Base-by-base conservation (phyloP, 2,797 vertebrate species). In the Poecilia velifera region DNA sequence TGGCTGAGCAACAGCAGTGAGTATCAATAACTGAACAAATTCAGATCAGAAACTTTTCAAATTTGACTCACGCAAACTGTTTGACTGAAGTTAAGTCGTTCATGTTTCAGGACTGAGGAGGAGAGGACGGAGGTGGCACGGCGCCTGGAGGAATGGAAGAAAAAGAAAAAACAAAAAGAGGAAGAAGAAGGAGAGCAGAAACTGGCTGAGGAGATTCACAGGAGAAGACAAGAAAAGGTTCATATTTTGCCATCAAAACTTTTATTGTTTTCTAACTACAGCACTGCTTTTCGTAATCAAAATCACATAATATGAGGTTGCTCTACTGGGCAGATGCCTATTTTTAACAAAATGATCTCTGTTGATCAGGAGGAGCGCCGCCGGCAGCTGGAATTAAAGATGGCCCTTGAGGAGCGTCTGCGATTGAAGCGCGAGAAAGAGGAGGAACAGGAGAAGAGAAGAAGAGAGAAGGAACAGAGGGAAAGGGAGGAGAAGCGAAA, bases 111-210 rank as follows among this genome's bases (percentile, higher is more conserved):
- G 88, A 73, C 73, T 72, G 95, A 96, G 76, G 94, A 96, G 80
- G 90, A 96, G 91, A 96, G 90, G 87, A 95, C 79, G 84, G 93
- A 94, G 86, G 89, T 84, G 6, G 91, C 95, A n/a, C 80, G 79
- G 73, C 92, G 81, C 55, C 75, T 96, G 73, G 94, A 97, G 88
- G 90, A 89, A 62, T 97, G 98, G 97, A 97, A 92, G 86, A 96
- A 94, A 72, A 90, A 95, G 81, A 96, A 93, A 89, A 94, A 88
- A 87, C 78, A 90, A 79, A 94, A 92, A 82, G 84, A 94, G 83
- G 92, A 94, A 73, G 79, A 90, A 84, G 96, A 96, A 83, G 90
- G 92, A 76, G 85, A 95, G 74, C 90, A 92, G 84, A 95, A 89
- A 81, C 77, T 96, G 76, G 90, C 91, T 68, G 93, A 96, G 55